Evolutionary conservation across 2,797 vertebrate species (phyloP), one percentile per base, ranked within the genome.

Genomic region (Danio albolineatus): DNA sequence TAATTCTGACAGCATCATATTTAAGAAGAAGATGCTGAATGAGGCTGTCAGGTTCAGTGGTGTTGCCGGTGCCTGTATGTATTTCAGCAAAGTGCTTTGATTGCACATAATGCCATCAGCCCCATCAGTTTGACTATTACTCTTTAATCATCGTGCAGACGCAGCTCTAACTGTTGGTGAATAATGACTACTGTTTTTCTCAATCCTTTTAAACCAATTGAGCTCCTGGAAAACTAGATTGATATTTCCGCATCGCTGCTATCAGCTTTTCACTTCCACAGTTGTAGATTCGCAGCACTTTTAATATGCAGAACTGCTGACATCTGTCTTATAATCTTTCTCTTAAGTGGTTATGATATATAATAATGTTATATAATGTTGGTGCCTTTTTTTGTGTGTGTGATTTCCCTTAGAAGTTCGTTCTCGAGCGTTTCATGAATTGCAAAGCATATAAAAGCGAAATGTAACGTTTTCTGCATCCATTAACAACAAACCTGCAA

Each of bases 171-270:
- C 67, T 21, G 56, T 79, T 64, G 49, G 48, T 78, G 71, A 82
- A 76, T 76, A 72, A 83, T 74, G 61, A 10, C 43, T 41, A 54
- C 38, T 48, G 21, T 56, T 80, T 64, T 74, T 38, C 72, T 82
- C 46, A 76, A 78, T 66, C 51, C 13, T 66, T 39, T 39, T 79
- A 77, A 79, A 51, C 16, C n/a, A 38, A 57, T 74, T 70, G 61
- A 61, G 56, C 60, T 36, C 51, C 17, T 49, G 17, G 64, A 59
- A 48, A 81, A 71, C 69, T 51, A 19, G 64, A 73, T 82, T 43
- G 17, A 82, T 84, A 59, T 60, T 54, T 14, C 21, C 66, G 62
- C 41, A 16, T 41, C 76, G 19, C 44, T 41, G 60, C n/a, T 14
- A 9, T 64, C 19, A n/a, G 44, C 49, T 17, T 49, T 60, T 78